Conservation (phyloP, 2,888 invertebrate species). For the Congeria kusceri region DNA sequence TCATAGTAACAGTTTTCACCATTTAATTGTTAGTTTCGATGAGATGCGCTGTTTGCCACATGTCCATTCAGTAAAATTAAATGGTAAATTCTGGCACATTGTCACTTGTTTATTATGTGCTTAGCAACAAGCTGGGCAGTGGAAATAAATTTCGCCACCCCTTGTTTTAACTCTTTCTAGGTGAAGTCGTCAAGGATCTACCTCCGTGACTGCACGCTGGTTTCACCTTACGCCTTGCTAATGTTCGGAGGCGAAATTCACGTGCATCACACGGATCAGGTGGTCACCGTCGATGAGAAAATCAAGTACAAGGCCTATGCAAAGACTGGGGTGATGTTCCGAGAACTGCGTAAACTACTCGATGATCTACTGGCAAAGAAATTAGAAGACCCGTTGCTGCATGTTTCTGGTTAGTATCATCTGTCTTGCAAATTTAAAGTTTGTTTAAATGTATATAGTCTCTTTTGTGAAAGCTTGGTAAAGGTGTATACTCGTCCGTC, state of each 20-base stretch:
- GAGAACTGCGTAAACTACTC: slow-evolving; percentile 80
- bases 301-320: slow-evolving; percentile 85
- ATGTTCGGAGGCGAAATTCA: slow-evolving; percentile 92
- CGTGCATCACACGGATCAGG: slow-evolving; percentile 79
- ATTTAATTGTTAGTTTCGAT: no score
- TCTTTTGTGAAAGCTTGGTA: no score
- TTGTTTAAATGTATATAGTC: no score
- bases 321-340: slow-evolving; percentile 83
- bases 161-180: slow-evolving; percentile 58
- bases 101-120: no score
- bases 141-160: no score
- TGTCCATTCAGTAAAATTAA: no score
- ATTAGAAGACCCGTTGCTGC: slow-evolving; percentile 75
- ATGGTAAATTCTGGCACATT: no score
- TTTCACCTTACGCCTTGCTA: slow-evolving; percentile 92
- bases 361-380: slow-evolving; percentile 79
- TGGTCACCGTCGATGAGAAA: slow-evolving; percentile 86
- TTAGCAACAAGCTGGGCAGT: no score
- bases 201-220: slow-evolving; percentile 93
- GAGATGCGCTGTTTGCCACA: no score
- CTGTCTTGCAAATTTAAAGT: no score
- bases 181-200: slow-evolving; percentile 86
- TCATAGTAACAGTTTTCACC: not conserved
- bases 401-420: slow-evolving; percentile 71
- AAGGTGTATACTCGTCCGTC: no score